phyloP scores from a whole-genome alignment of 2,113 vertebrate species.

The Stomatorhinus ivindoensis region DNA sequence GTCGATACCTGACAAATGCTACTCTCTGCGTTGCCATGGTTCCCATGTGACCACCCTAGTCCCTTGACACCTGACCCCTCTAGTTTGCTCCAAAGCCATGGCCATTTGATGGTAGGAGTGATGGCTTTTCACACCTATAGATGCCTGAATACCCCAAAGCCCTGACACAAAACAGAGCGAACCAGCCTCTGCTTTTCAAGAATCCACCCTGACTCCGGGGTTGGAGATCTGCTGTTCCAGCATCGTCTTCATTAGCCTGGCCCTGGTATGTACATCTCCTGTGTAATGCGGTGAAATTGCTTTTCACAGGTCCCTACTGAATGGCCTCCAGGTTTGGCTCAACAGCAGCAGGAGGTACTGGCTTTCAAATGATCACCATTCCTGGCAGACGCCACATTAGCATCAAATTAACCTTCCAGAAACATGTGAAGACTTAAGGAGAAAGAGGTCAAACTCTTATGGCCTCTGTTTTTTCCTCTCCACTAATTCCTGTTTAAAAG shows the following conservation, averaged over 20 bases:
- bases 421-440: slow-evolving; percentile 21
- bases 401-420: slow-evolving; percentile 51
- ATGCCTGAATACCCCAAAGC: neutral
- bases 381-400: slow-evolving; percentile 46
- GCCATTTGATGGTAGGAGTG: neutral
- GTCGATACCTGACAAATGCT: slow-evolving; percentile 37
- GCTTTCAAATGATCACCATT: slow-evolving; percentile 29
- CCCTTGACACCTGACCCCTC: slow-evolving; percentile 31
- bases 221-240: slow-evolving; percentile 2
- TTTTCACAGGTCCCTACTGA: slow-evolving; percentile 9
- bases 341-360: slow-evolving; percentile 39
- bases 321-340: slow-evolving; percentile 22
- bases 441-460: slow-evolving; percentile 24
- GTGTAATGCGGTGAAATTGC: slow-evolving; percentile 13
- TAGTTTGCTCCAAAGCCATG: neutral
- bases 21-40: slow-evolving; percentile 35
- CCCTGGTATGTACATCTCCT: slow-evolving; percentile 10
- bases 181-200: neutral
- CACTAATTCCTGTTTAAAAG: slow-evolving; percentile 30
- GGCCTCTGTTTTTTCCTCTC: slow-evolving; percentile 9
- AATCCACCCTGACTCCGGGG: neutral
- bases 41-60: slow-evolving; percentile 25
- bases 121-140: neutral
- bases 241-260: slow-evolving; percentile 13
- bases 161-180: neutral